These are phyloP conservation scores for Andrena marginata DNA, from an alignment of 2,888 invertebrate genomes.

Conservation along the genomic window DNA sequence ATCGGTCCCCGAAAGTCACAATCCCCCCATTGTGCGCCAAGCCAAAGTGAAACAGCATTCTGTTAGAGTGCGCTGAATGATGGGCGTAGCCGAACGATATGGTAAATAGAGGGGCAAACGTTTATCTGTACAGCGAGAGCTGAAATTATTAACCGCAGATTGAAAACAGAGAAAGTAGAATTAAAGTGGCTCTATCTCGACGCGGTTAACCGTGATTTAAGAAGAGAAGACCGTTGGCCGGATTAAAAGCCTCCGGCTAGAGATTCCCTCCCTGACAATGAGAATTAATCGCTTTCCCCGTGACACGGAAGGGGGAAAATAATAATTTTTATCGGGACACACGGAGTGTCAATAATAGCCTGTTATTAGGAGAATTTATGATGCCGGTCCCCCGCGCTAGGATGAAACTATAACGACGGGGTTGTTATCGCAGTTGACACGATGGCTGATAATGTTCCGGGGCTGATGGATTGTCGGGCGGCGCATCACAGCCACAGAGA, in stretches of 20 bases:
- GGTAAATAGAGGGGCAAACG: too few relatives aligned
- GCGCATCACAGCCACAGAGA: constrained; percentile 40
- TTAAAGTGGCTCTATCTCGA: too few relatives aligned
- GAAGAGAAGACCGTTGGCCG: neutral
- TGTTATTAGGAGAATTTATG: constrained; percentile 31
- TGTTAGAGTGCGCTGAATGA: too few relatives aligned
- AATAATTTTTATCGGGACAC: constrained; percentile 8
- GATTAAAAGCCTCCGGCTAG: neutral
- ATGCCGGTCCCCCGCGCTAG: neutral
- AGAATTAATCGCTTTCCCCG: constrained; percentile 33
- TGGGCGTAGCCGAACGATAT: too few relatives aligned
- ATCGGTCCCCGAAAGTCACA: too few relatives aligned
- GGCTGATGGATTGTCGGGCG: constrained; percentile 49
- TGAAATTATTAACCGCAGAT: too few relatives aligned
- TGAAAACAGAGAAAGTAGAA: too few relatives aligned
- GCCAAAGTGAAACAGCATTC: too few relatives aligned
- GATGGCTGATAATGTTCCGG: constrained; percentile 59
- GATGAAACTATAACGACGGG: constrained; percentile 23
- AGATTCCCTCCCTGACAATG: constrained; percentile 30
- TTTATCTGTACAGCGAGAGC: too few relatives aligned
- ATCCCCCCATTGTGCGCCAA: too few relatives aligned
- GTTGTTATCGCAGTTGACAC: constrained; percentile 52
- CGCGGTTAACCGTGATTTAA: neutral
- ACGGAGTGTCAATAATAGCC: constrained; percentile 24
- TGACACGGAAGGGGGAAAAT: neutral